Percentiles rank a stretch among this genome's conserved stretches.
phyloP scores from a whole-genome alignment of 2,113 vertebrate species.

The Tupaia tana region DNA sequence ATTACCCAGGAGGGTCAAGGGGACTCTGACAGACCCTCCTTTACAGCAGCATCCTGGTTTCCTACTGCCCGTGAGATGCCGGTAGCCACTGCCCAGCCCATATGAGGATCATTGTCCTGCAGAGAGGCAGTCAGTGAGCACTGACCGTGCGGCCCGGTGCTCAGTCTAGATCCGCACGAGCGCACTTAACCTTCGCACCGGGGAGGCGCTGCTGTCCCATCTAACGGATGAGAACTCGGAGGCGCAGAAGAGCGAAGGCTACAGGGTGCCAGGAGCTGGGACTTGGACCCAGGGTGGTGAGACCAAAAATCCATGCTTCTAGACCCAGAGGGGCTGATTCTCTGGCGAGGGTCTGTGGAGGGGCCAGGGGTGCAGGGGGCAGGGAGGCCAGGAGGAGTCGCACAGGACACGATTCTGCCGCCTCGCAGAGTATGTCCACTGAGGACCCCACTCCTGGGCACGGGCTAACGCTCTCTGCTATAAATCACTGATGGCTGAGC shows the following conservation, averaged over 20 bases:
- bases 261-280: not conserved
- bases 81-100: not conserved
- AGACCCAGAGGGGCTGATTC: not conserved
- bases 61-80: not conserved
- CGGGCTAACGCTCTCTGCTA: not conserved
- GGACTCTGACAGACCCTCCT: not conserved
- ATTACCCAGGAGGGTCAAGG: not conserved
- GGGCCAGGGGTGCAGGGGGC: not conserved
- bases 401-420: not conserved
- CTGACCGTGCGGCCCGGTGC: not conserved
- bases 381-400: too few relatives aligned
- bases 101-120: not conserved
- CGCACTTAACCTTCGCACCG: not conserved
- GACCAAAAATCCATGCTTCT: not conserved
- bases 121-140: not conserved
- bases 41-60: not conserved
- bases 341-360: not conserved
- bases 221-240: not conserved
- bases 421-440: not conserved
- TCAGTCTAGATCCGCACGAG: not conserved
- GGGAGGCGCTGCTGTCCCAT: not conserved
- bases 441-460: slow-evolving; percentile 3
- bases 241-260: not conserved
- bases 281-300: not conserved
- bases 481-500: slow-evolving; percentile 82